phyloP scores from a whole-genome alignment of 2,888 invertebrate species.

The Brenthis daphne region DNA sequence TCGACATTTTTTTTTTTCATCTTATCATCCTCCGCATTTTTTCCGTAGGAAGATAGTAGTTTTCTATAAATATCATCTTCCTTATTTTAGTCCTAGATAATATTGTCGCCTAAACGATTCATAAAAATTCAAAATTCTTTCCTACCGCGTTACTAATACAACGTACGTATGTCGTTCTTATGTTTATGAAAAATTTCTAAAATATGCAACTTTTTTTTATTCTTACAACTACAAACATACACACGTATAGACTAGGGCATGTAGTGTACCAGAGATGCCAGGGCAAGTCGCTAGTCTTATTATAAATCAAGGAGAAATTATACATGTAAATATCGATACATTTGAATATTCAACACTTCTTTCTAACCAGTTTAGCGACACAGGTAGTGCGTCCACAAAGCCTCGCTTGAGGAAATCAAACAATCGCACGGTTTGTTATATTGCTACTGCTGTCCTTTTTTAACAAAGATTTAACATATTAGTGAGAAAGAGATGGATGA shows the following conservation, averaged over 20 bases:
- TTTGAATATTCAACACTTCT: constrained; percentile 41
- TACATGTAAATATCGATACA: constrained; percentile 7
- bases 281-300: background rate
- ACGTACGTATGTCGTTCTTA: too few relatives aligned
- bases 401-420: constrained; percentile 58
- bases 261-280: too few relatives aligned
- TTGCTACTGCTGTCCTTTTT: constrained; percentile 39
- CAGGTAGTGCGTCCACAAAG: constrained; percentile 53
- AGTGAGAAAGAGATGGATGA: constrained; percentile 16
- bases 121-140: too few relatives aligned
- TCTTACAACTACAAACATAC: too few relatives aligned
- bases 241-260: too few relatives aligned
- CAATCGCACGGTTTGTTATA: constrained; percentile 54
- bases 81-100: background rate
- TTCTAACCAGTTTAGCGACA: constrained; percentile 53
- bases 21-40: too few relatives aligned
- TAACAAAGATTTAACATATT: constrained; percentile 1
- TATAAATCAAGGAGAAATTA: background rate
- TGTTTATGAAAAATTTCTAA: too few relatives aligned
- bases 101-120: too few relatives aligned
- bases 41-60: too few relatives aligned
- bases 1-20: background rate
- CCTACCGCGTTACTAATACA: too few relatives aligned
- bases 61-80: too few relatives aligned
- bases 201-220: too few relatives aligned